phyloP scores from a whole-genome alignment of 2,113 vertebrate genomes.

The Dascyllus trimaculatus region DNA sequence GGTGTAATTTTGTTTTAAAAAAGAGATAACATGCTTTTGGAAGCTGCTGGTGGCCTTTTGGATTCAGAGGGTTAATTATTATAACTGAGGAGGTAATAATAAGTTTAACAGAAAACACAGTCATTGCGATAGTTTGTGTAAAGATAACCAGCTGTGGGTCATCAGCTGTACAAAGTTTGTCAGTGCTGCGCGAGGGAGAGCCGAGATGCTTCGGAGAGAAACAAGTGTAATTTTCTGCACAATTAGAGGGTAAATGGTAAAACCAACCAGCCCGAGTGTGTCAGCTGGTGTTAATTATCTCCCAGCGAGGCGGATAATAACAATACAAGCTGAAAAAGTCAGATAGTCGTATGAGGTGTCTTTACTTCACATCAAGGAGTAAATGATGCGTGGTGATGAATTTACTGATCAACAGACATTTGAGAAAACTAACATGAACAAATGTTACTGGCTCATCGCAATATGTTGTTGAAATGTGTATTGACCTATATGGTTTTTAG shows the following conservation, averaged over 20 bases:
- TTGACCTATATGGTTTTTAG: too few relatives aligned
- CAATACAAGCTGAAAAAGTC: background rate
- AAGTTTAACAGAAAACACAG: background rate
- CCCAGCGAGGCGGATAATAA: background rate
- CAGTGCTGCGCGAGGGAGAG: background rate
- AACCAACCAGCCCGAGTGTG: background rate
- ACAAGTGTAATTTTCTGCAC: background rate
- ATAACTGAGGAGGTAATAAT: too few relatives aligned
- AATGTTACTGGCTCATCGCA: too few relatives aligned
- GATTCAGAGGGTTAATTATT: too few relatives aligned
- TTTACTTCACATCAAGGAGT: background rate
- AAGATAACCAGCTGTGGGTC: background rate
- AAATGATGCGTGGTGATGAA: background rate
- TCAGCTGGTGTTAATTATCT: conserved; percentile 6
- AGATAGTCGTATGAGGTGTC: background rate
- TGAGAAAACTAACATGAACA: too few relatives aligned
- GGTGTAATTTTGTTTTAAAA: too few relatives aligned
- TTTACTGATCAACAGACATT: too few relatives aligned
- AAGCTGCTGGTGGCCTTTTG: too few relatives aligned
- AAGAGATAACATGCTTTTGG: too few relatives aligned
- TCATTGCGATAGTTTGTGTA: background rate
- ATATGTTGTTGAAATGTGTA: too few relatives aligned
- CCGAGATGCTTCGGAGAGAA: too few relatives aligned
- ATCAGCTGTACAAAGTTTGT: conserved; percentile 21
- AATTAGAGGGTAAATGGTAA: background rate